Conservation (phyloP, 64 coral and sea anemone genomes). For the Actinia equina region DNA sequence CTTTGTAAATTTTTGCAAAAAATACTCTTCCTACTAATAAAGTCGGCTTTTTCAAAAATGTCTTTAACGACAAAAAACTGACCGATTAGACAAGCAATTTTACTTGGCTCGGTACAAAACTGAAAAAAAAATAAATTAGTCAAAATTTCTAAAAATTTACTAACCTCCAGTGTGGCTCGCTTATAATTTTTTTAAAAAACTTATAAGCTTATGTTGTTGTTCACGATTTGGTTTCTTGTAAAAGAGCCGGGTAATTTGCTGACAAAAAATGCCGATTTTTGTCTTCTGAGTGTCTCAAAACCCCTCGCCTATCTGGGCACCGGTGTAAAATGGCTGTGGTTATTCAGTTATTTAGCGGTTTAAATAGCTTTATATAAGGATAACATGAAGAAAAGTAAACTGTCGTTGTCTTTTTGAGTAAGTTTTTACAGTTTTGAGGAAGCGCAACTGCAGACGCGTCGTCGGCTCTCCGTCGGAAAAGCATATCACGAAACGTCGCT, state of each 20-base stretch:
- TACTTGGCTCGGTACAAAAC: too few species aligned
- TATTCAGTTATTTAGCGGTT: neutral
- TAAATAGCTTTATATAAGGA: too few species aligned
- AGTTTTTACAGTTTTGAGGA: too few species aligned
- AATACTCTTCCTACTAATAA: too few species aligned
- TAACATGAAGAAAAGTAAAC: neutral
- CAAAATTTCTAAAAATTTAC: neutral
- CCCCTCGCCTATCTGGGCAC: too few species aligned
- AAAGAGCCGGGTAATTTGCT: neutral
- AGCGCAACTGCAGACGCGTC: neutral
- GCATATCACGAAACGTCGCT: too few species aligned
- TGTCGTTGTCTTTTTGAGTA: neutral
- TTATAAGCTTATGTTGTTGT: neutral
- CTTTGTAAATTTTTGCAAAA: too few species aligned
- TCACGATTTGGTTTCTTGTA: neutral
- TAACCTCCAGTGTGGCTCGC: neutral
- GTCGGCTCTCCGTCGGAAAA: neutral
- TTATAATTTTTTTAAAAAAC: neutral
- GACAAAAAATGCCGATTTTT: neutral
- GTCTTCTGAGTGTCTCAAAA: neutral
- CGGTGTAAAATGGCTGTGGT: too few species aligned
- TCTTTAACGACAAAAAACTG: too few species aligned
- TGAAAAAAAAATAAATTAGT: too few species aligned
- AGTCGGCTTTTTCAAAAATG: too few species aligned
- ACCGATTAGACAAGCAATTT: too few species aligned